A percentile compares a stretch with the other conserved stretches of the same genome.
Evolutionary conservation across 2,888 invertebrate species (phyloP).

Genomic region (Thereva unica): DNA sequence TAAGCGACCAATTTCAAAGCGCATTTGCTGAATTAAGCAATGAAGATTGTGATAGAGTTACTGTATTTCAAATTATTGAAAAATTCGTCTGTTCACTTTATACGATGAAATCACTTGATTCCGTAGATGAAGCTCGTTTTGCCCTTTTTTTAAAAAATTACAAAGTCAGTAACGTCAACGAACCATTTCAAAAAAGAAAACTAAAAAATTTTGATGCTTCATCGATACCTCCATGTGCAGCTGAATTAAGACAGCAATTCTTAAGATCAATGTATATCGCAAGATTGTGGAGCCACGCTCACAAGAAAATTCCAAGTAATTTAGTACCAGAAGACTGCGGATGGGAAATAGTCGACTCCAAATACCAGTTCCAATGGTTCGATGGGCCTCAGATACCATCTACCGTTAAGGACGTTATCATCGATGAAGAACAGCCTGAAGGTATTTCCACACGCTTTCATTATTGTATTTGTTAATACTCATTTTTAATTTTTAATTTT

Average conservation of each 20-base stretch:
- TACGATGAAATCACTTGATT: no score
- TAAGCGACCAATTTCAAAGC: background rate
- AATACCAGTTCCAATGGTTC: constrained; percentile 25
- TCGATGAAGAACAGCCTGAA: constrained; percentile 10
- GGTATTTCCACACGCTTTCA: background rate
- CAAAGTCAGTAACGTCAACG: background rate
- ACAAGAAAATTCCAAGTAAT: constrained; percentile 14
- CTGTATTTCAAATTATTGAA: background rate
- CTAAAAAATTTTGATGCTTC: constrained; percentile 18
- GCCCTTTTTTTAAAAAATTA: constrained; percentile 1
- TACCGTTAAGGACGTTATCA: background rate
- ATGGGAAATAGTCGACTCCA: constrained; percentile 34
- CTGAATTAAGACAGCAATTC: constrained; percentile 26
- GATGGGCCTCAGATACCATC: background rate
- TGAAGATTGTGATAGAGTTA: background rate
- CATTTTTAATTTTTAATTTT: no score
- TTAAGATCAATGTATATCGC: constrained; percentile 34
- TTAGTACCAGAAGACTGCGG: constrained; percentile 31
- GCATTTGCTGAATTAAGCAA: background rate
- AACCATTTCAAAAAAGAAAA: background rate
- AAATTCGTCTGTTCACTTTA: no score
- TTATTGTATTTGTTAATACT: no score
- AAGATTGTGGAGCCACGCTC: constrained; percentile 36
- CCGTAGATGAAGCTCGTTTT: no score
- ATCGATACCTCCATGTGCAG: constrained; percentile 29